These are phyloP conservation scores for Panthera uncia DNA, from an alignment of 2,113 vertebrate species.

Conservation along the genomic window DNA sequence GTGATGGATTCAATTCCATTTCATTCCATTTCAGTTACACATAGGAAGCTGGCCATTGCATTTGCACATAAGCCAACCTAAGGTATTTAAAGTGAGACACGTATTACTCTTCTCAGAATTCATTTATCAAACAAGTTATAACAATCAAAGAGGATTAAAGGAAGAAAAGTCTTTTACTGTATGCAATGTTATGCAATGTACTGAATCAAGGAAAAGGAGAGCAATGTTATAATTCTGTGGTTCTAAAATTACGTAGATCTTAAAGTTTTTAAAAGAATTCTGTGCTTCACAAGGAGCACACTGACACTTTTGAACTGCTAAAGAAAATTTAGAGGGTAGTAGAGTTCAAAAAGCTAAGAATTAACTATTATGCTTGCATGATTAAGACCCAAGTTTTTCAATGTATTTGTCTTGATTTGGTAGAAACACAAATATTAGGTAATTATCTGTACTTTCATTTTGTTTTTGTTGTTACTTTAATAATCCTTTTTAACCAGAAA, in stretches of 20 bases:
- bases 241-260: constrained; percentile 18
- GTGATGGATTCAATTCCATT: constrained; percentile 49
- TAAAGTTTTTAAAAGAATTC: neutral
- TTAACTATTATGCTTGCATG: neutral
- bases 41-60: constrained; percentile 46
- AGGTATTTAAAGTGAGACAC: constrained; percentile 56
- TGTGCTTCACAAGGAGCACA: neutral
- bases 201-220: constrained; percentile 39
- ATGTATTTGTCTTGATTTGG: neutral
- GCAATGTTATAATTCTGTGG: neutral
- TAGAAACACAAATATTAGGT: neutral
- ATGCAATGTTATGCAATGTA: constrained; percentile 33
- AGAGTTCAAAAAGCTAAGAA: neutral
- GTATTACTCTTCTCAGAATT: constrained; percentile 45
- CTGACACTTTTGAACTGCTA: neutral
- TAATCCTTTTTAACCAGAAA: neutral
- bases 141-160: constrained; percentile 55
- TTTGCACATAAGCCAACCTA: constrained; percentile 46
- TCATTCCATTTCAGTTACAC: constrained; percentile 65
- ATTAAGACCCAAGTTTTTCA: neutral
- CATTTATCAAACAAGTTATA: constrained; percentile 53
- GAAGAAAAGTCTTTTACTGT: constrained; percentile 22
- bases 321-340: constrained; percentile 1
- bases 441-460: neutral
- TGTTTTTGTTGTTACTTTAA: neutral